These are phyloP conservation scores for Calyptomena viridis DNA, from an alignment of 2,113 vertebrate species.

Conservation along the genomic window DNA sequence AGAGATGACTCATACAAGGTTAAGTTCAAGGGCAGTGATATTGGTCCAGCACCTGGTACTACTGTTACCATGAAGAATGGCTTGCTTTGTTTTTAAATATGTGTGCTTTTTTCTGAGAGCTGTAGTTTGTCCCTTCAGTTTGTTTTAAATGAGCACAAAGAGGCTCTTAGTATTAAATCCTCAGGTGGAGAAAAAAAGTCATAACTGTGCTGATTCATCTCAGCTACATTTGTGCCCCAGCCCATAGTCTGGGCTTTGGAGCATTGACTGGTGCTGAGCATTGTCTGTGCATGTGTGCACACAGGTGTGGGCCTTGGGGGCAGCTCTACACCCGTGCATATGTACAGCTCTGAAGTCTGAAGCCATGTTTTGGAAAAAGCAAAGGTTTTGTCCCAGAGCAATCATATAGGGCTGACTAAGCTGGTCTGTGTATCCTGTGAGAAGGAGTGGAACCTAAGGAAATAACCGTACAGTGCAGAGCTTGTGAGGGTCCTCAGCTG, in stretches of 20 bases:
- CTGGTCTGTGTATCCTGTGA: not conserved
- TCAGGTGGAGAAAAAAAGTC: not conserved
- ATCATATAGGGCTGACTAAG: not conserved
- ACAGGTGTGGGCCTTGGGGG: rapidly evolving
- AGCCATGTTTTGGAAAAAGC: not conserved
- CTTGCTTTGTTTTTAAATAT: not conserved
- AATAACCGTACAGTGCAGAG: not conserved
- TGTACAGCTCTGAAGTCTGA: not conserved
- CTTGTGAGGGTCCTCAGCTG: not conserved
- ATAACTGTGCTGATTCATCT: not conserved
- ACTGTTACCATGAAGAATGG: not conserved
- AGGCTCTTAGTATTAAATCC: not conserved
- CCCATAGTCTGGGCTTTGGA: not conserved
- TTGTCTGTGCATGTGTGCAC: no score
- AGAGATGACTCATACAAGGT: slow-evolving; percentile 6
- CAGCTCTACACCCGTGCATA: rapidly evolving
- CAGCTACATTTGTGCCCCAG: not conserved
- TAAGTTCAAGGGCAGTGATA: slow-evolving; percentile 14
- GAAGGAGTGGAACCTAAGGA: not conserved
- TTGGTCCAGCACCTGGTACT: not conserved
- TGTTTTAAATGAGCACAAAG: not conserved
- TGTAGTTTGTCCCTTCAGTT: not conserved
- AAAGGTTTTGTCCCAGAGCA: not conserved
- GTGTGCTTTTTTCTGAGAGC: not conserved
- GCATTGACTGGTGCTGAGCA: not conserved